phyloP scores from a whole-genome alignment of 2,797 vertebrate species.

The Ptychadena robeensis region DNA sequence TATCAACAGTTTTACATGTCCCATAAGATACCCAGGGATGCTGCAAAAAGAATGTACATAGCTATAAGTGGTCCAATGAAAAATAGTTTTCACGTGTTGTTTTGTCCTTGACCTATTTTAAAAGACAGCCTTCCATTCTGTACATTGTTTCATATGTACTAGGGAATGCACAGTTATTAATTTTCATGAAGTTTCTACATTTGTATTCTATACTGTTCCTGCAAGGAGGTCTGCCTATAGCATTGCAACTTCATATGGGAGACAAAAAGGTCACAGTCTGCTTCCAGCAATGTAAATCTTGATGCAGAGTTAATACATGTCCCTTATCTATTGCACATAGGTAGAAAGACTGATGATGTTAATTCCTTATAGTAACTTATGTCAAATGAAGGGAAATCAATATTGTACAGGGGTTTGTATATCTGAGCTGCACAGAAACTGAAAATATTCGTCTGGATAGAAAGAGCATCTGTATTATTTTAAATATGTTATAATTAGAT shows the following conservation, averaged over 20 bases:
- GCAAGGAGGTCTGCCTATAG: constrained; percentile 59
- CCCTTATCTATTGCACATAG: constrained; percentile 27
- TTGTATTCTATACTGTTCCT: constrained; percentile 14
- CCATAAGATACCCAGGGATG: neutral
- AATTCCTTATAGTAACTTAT: constrained; percentile 9
- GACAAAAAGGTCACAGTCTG: constrained; percentile 62
- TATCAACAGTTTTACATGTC: neutral
- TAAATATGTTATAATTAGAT: neutral
- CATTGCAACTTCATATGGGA: constrained; percentile 38
- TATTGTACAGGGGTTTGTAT: neutral
- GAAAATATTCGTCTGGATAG: neutral
- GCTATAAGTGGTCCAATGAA: neutral
- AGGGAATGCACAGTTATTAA: neutral
- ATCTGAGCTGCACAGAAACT: neutral
- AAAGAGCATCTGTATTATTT: neutral
- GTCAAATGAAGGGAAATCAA: constrained; percentile 19
- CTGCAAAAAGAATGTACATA: neutral
- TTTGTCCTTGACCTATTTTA: neutral
- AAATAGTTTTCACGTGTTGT: neutral
- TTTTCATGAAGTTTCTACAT: constrained; percentile 32
- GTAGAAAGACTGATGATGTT: constrained; percentile 46
- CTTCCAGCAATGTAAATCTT: constrained; percentile 42
- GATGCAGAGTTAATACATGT: constrained; percentile 35
- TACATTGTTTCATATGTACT: neutral
- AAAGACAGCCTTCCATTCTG: neutral